These are phyloP conservation scores for Drosophila gunungcola DNA, from an alignment of 1,140 invertebrate genomes.

Conservation along the genomic window DNA sequence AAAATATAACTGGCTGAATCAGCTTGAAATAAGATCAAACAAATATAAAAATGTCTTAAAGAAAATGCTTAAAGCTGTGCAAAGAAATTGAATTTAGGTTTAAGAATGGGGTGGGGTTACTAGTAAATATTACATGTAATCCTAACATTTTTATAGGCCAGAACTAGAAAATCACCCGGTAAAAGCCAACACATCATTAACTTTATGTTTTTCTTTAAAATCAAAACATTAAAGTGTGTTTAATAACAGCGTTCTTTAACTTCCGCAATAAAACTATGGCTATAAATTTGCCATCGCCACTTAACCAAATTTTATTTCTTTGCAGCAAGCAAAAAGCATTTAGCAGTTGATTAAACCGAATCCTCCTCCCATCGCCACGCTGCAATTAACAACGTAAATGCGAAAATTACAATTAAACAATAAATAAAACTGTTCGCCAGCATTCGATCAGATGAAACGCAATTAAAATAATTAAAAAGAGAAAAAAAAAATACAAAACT, in stretches of 20 bases:
- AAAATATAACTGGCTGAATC: conserved; percentile 48
- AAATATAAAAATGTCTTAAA: neutral
- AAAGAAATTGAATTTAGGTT: neutral
- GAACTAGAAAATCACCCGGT: neutral
- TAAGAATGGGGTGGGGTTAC: neutral
- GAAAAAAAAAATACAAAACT: conserved; percentile 5
- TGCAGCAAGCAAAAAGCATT: conserved; percentile 2
- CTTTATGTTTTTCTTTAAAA: neutral
- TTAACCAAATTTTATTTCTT: conserved; percentile 9
- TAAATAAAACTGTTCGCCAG: conserved; percentile 48
- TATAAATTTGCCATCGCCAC: neutral
- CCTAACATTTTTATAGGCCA: neutral
- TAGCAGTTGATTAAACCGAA: conserved; percentile 46
- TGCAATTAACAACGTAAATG: conserved; percentile 48
- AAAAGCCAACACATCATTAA: neutral
- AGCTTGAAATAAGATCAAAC: conserved; percentile 18
- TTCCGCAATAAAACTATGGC: neutral
- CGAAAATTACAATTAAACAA: conserved; percentile 51
- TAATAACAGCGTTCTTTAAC: neutral
- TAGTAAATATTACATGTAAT: neutral
- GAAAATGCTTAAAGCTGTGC: neutral
- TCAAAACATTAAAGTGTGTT: neutral
- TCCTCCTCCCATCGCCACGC: conserved; percentile 2
- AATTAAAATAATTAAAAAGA: conserved; percentile 50
- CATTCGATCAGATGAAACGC: conserved; percentile 52